Percentiles rank a stretch among this genome's conserved stretches.
Conservation (phyloP, 2,797 vertebrate species). For the Acanthis flammea region DNA sequence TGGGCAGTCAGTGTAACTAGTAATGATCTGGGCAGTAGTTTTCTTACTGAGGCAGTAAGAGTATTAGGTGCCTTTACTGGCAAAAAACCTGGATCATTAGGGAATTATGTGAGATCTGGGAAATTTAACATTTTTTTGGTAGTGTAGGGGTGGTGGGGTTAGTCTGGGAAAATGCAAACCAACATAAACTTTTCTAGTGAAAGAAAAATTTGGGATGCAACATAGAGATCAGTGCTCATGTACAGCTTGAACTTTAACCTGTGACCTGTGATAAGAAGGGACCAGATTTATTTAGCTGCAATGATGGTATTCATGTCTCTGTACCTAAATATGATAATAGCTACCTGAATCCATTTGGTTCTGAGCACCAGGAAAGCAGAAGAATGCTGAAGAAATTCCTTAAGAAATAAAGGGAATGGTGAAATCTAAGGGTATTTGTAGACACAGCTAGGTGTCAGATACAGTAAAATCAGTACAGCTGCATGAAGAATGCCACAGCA, state of each 20-base stretch:
- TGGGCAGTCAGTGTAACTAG: background rate
- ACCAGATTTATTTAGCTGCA: background rate
- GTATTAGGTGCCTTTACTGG: background rate
- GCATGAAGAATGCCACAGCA: background rate
- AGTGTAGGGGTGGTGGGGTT: background rate
- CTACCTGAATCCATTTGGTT: background rate
- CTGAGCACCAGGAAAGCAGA: background rate
- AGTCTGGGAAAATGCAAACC: background rate
- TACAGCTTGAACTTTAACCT: background rate
- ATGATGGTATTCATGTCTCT: background rate
- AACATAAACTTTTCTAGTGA: background rate
- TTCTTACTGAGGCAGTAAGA: background rate
- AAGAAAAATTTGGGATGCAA: background rate
- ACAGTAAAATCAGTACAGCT: background rate
- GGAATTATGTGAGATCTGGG: background rate
- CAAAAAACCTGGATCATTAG: background rate
- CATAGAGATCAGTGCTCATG: background rate
- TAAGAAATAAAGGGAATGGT: background rate
- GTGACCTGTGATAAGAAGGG: background rate
- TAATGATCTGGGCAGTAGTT: background rate
- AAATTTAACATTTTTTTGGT: background rate
- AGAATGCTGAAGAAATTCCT: background rate
- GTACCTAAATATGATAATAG: background rate
- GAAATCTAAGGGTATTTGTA: background rate
- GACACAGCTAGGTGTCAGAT: background rate